Base-by-base conservation (phyloP, 2,797 vertebrate species). In the Coendou prehensilis region DNA sequence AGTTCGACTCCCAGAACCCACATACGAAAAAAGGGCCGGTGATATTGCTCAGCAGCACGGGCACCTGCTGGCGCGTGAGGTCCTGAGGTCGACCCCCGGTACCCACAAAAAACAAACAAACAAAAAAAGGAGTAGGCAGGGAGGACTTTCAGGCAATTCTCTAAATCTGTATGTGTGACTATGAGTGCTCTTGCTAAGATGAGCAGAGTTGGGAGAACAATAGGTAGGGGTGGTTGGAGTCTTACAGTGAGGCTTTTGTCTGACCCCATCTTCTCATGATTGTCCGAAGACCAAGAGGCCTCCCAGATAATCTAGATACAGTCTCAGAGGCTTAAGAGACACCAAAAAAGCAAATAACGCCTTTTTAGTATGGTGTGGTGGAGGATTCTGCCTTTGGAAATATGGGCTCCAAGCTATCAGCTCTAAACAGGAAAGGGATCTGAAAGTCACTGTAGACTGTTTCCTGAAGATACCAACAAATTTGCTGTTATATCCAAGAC, bases 401-500 rank as follows among this genome's bases (percentile, higher is more conserved):
- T 84, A 85, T 41, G 20, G 30, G 28, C 56, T 64, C 81, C n/a
- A 89, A 96, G 54, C n/a, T 95, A 92, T 90, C 59, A 88, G 5
- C 61, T 95, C 59, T 95, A 80, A 96, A 88, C 56, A 93, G 57
- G 57, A 96, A 91, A 96, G 22, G 33, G 63, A 94, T 89, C 67
- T 93, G 45, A 41, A 94, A 93, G 76, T 91, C 76, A 93, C 85
- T 89, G 33, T 71, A 93, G 30, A 87, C 57, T 75, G 14, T 94
- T 83, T 97, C 76, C 75, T 83, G 52, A 87, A 88, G 52, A 91
- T 26, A 83, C 8, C 20, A 71, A 41, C 54, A 61, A 88, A 91
- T 94, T 54, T 94, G 26, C 59, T 89, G 69, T 95, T 93, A 90
- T 45, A 91, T 50, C 22, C 67, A 97, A 91, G 95, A 88, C 61